phyloP scores from a whole-genome alignment of 1,140 invertebrate genomes.

The Arion vulgaris region DNA sequence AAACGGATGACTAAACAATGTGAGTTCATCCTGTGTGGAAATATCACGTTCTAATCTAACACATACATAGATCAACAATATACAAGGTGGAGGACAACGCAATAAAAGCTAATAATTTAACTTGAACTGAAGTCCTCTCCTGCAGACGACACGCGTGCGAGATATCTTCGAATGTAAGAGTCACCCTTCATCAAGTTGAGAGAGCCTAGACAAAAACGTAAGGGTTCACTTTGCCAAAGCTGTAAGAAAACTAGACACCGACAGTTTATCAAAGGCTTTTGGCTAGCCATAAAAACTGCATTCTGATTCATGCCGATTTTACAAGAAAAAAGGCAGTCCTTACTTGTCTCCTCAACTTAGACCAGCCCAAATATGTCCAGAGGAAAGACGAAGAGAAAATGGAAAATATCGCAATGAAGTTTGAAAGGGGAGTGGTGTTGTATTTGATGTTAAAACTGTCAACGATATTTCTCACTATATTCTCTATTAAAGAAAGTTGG shows the following conservation, averaged over 20 bases:
- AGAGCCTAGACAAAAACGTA: not conserved
- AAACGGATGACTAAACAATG: too few species aligned
- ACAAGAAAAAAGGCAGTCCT: not conserved
- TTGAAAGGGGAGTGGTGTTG: not conserved
- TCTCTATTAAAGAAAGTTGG: not conserved
- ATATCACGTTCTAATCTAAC: too few species aligned
- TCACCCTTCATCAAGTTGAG: not conserved
- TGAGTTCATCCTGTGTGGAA: too few species aligned
- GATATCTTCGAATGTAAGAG: not conserved
- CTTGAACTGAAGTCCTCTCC: too few species aligned
- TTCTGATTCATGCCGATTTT: not conserved
- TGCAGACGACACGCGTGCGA: not conserved
- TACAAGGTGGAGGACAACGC: too few species aligned
- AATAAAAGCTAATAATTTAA: too few species aligned
- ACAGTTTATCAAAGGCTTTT: not conserved
- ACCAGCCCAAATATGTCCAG: not conserved
- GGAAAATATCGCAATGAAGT: not conserved
- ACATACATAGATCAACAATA: too few species aligned
- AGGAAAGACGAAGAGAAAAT: not conserved
- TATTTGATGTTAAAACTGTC: not conserved
- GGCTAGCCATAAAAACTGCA: not conserved
- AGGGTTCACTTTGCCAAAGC: not conserved
- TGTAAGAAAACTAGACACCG: not conserved
- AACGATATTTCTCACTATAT: not conserved
- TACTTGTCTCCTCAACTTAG: not conserved